A percentile compares a stretch with the other conserved stretches of the same genome.
Evolutionary conservation across 2,888 invertebrate genomes (phyloP).

Genomic region (Caenorhabditis panamensis): DNA sequence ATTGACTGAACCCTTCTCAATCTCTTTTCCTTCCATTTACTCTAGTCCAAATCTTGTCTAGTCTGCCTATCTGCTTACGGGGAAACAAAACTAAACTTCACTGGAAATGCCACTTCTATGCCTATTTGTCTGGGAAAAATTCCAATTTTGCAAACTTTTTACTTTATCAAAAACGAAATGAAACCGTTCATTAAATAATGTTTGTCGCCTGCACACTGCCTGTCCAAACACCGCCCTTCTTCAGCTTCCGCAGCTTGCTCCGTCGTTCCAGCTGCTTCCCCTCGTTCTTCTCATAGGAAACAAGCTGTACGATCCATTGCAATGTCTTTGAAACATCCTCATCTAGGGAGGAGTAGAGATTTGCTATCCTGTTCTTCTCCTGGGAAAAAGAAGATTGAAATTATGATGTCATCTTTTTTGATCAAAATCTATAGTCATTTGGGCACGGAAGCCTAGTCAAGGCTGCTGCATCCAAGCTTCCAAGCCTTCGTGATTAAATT

Average conservation of each 20-base stretch:
- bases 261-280: conserved; percentile 42
- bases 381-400: conserved; percentile 2
- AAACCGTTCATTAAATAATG: conserved; percentile 35
- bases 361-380: conserved; percentile 54
- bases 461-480: no score
- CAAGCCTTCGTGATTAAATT: no score
- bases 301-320: conserved; percentile 58
- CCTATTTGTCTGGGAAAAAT: neutral
- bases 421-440: no score
- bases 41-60: conserved; percentile 6
- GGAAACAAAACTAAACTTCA: neutral
- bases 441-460: no score
- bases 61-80: conserved; percentile 22
- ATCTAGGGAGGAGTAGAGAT: conserved; percentile 48
- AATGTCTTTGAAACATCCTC: conserved; percentile 57
- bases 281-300: conserved; percentile 60
- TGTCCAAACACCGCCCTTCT: conserved; percentile 54
- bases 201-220: conserved; percentile 56
- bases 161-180: neutral
- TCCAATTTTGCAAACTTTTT: neutral
- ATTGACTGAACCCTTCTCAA: conserved; percentile 32
- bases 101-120: conserved; percentile 4
- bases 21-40: no score
- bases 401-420: neutral
- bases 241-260: conserved; percentile 48